Evolutionary conservation across 2,797 vertebrate species (phyloP), one percentile per base, ranked within the genome.

Genomic region (Orestias chungarensis): DNA sequence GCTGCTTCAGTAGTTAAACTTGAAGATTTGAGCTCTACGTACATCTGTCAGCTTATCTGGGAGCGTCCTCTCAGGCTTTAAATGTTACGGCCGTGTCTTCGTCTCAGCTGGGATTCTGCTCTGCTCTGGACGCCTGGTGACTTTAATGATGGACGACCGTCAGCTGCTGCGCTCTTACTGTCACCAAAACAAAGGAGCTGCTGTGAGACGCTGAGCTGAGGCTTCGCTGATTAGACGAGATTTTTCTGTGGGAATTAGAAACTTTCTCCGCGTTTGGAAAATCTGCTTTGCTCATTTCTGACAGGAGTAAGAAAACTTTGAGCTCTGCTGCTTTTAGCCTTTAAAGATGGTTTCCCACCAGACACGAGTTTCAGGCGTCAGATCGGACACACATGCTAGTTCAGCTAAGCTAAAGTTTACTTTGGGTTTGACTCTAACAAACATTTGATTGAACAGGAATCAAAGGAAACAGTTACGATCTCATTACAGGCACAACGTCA

Each of bases 151-250:
- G 72, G 79, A 74, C 73, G 68, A 79, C 78, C 79, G 76, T 70
- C 82, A 71, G 78, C 62, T 75, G 72, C 80, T 79, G 72, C 70
- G 57, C 79, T 75, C 80, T 66, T 54, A 46, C 86, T 77, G 86
- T 91, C 89, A 79, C 64, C 75, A 66, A 55, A 74, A 66, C 64
- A 82, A 68, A 86, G 78, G 20, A 55, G 79, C 65, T 73, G 78
- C 71, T 78, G 81, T 89, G 84, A 85, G 84, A 85, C 44, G 62
- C 68, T 78, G 82, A 89, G 85, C 78, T 50, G 61, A 77, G 79
- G 74, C 71, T 76, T 75, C 69, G 57, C 78, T 93, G 92, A 92
- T 92, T 92, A 80, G 87, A 80, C 74, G 66, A 77, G 70, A 81
- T 86, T 90, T 85, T 87, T 85, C 74, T 42, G 76, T 59, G 69